These are phyloP conservation scores for Sebastes matsubarae DNA, from an alignment of 2,797 vertebrate species.

Conservation along the genomic window DNA sequence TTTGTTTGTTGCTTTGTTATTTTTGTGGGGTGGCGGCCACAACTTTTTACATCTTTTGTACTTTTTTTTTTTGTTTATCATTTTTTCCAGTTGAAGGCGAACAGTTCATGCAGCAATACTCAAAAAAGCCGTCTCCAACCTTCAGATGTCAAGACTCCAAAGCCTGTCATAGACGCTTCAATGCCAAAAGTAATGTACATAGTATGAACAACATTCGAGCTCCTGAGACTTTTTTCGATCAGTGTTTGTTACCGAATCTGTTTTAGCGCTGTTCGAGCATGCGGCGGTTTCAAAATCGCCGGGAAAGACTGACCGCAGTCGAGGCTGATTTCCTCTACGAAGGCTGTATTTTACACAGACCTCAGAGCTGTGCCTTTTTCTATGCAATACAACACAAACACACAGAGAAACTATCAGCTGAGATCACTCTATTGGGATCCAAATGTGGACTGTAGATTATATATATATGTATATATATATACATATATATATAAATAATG, in stretches of 20 bases:
- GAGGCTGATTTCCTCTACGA: conserved; percentile 55
- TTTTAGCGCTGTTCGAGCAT: conserved; percentile 62
- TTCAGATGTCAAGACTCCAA: conserved; percentile 83
- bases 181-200: conserved; percentile 84
- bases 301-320: conserved; percentile 31
- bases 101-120: conserved; percentile 81
- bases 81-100: conserved; percentile 70
- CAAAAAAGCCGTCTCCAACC: conserved; percentile 69
- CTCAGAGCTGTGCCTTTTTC: conserved; percentile 99
- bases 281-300: conserved; percentile 6
- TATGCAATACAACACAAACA: conserved; percentile 96
- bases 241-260: conserved; percentile 72
- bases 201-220: conserved; percentile 70
- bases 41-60: conserved; percentile 71
- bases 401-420: conserved; percentile 83
- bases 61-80: conserved; percentile 25
- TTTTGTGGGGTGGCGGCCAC: conserved; percentile 57
- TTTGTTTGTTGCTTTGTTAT: conserved; percentile 69
- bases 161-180: conserved; percentile 79
- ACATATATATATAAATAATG: not conserved
- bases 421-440: conserved; percentile 91
- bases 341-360: conserved; percentile 89
- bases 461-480: not conserved
- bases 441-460: conserved; percentile 90
- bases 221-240: conserved; percentile 69